Conservation (phyloP, 2,797 vertebrate genomes). For the Menidia menidia region DNA sequence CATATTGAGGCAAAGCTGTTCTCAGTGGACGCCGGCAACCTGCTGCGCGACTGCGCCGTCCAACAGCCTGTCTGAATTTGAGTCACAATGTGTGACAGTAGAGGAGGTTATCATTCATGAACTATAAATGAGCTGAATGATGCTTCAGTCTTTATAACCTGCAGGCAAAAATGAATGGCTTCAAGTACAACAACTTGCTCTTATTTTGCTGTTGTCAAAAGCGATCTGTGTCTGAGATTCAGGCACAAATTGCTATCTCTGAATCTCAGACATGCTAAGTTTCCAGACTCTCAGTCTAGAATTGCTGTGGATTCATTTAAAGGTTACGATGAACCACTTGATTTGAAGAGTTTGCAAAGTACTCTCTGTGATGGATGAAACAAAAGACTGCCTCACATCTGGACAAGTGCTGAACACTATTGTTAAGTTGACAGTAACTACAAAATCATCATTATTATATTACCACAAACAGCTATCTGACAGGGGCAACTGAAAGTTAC, state of each 20-base stretch:
- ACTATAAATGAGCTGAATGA: conserved; percentile 21
- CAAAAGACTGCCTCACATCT: background rate
- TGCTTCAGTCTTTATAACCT: conserved; percentile 15
- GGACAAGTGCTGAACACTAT: background rate
- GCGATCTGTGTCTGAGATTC: background rate
- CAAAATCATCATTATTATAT: background rate
- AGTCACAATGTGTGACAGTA: conserved; percentile 47
- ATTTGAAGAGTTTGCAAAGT: too few relatives aligned
- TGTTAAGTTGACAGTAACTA: background rate
- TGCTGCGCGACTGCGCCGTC: conserved; percentile 42
- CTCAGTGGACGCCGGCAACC: conserved; percentile 58
- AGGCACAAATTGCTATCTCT: conserved; percentile 9
- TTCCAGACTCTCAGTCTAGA: background rate
- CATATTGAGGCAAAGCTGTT: conserved; percentile 74
- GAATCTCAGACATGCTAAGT: background rate
- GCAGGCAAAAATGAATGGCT: background rate
- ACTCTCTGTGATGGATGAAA: too few relatives aligned
- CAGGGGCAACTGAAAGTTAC: background rate
- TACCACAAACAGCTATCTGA: background rate
- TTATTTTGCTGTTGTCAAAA: conserved; percentile 4
- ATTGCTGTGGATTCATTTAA: background rate
- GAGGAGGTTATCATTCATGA: conserved; percentile 35
- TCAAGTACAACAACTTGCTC: conserved; percentile 8
- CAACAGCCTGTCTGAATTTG: conserved; percentile 52
- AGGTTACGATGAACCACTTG: background rate